Evolutionary conservation across 2,888 invertebrate species (phyloP), one percentile per base, ranked within the genome.

Genomic region (Metalampra italica): DNA sequence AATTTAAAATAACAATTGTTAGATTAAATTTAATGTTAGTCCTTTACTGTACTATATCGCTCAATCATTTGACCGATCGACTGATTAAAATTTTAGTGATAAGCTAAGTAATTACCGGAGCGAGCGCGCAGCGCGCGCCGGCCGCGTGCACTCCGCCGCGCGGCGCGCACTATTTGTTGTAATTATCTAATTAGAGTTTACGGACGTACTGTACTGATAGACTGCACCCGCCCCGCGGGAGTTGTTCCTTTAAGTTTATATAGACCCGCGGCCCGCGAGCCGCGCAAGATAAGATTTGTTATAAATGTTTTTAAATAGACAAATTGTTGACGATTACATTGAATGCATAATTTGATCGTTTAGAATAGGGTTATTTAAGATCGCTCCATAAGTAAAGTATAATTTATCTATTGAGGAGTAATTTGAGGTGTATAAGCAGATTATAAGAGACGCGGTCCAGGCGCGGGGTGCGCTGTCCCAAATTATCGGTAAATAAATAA

Each of bases 21-120:
- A 88, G 88, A 88, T 89, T 89, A 88, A 89, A 88, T 87, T 87
- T 89, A 88, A 89, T 89, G 75, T 89, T 89, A 88, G 89, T 88
- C 87, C 80, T 85, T 85, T 87, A 87, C 87, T 88, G 85, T 87
- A 87, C 83, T 87, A 85, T 86, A 89, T 89, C 88, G 88, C 87
- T 89, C 88, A 88, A 88, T 86, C 84, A 79, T 83, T 88, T 88
- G 89, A 88, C 84, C 89, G 89, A 89, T 89, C 87, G 89, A 89
- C 89, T 89, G 89, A 89, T 87, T 88, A 89, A 88, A 89, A 89
- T 87, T 88, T 87, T 89, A 88, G 87, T 88, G 84, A 67, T 88
- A 88, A 88, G 89, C 88, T 88, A 89, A 88, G 87, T 86, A 80
- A 84, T 79, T 72, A 78, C 71, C 67, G 67, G 71, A 57, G 60